Conservation (phyloP, 2,113 vertebrate species). For the Dipodomys stephensi region DNA sequence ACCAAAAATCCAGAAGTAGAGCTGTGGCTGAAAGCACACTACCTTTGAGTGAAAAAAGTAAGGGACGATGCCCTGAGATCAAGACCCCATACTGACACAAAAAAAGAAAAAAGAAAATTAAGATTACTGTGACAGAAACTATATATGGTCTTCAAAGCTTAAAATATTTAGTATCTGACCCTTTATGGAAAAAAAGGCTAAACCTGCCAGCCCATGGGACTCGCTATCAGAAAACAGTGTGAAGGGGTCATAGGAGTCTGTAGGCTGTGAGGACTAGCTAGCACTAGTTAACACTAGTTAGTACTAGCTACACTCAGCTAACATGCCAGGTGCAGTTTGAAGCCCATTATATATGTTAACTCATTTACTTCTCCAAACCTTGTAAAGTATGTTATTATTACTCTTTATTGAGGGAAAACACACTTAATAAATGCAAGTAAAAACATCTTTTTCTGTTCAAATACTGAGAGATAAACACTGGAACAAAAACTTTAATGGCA, state of each 20-base stretch:
- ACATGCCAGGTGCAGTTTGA: not conserved
- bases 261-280: not conserved
- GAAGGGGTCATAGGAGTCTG: not conserved
- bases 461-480: too few species aligned
- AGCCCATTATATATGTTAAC: not conserved
- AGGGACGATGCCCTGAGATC: too few species aligned
- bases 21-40: too few species aligned
- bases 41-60: too few species aligned
- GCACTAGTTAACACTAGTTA: not conserved
- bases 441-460: too few species aligned
- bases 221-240: not conserved
- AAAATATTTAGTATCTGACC: not conserved
- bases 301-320: not conserved
- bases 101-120: too few species aligned
- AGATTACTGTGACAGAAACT: not conserved
- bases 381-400: not conserved
- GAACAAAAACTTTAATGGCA: too few species aligned
- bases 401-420: too few species aligned
- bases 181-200: slow-evolving; percentile 11
- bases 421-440: too few species aligned
- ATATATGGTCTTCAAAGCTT: not conserved
- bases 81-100: too few species aligned
- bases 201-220: not conserved
- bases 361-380: not conserved
- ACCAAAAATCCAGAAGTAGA: too few species aligned